Evolutionary conservation across 2,888 invertebrate genomes (phyloP).

Genomic region (Beris chalybata): DNA sequence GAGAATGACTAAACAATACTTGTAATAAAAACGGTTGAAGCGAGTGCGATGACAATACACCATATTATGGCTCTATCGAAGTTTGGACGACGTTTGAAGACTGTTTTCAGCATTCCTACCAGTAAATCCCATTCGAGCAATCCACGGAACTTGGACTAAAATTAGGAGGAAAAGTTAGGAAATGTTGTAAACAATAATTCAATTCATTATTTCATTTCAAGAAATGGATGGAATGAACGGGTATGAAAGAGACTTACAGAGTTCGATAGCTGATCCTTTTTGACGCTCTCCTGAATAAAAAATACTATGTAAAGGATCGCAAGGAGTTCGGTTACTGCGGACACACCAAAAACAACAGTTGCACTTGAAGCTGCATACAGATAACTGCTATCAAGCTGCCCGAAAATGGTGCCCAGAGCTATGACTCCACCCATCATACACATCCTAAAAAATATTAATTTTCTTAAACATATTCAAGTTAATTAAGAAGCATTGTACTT

Average conservation of each 20-base stretch:
- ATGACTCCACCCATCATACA: slow-evolving; percentile 68
- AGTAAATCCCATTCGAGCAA: slow-evolving; percentile 53
- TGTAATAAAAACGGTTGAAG: slow-evolving; percentile 47
- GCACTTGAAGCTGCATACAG: slow-evolving; percentile 57
- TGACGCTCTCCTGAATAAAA: slow-evolving; percentile 52
- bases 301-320: slow-evolving; percentile 48
- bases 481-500: slow-evolving; percentile 31
- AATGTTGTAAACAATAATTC: too few relatives aligned
- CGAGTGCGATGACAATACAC: slow-evolving; percentile 51
- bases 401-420: slow-evolving; percentile 65
- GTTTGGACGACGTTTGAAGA: slow-evolving; percentile 49
- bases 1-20: too few relatives aligned
- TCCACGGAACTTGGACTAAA: slow-evolving; percentile 49
- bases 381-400: slow-evolving; percentile 64
- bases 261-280: slow-evolving; percentile 43
- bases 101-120: slow-evolving; percentile 51
- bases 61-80: slow-evolving; percentile 54
- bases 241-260: too few relatives aligned
- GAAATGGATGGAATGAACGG: too few relatives aligned
- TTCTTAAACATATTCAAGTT: too few relatives aligned
- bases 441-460: slow-evolving; percentile 13
- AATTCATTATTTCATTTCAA: too few relatives aligned
- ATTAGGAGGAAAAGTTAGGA: slow-evolving; percentile 9
- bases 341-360: slow-evolving; percentile 48
- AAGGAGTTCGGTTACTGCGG: slow-evolving; percentile 44